A percentile compares a stretch with the other conserved stretches of the same genome.
These are phyloP conservation scores for Leptinotarsa juncta DNA, from an alignment of 2,888 invertebrate genomes.

Conservation along the genomic window DNA sequence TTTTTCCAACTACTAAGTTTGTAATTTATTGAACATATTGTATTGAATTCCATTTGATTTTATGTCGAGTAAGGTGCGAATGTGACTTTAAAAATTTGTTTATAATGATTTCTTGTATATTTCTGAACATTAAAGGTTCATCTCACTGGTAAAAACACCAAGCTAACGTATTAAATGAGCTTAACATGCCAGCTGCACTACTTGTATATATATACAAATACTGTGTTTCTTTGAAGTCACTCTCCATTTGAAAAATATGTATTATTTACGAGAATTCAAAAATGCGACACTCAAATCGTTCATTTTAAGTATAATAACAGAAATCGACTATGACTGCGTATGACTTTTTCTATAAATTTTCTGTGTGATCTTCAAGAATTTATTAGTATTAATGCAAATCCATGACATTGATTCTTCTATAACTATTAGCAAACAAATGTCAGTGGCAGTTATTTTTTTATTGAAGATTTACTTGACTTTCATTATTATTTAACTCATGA, in stretches of 20 bases:
- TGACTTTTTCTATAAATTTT: no score
- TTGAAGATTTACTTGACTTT: no score
- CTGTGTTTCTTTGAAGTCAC: conserved; percentile 45
- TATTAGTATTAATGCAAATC: no score
- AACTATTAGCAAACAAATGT: no score
- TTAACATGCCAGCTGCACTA: conserved; percentile 60
- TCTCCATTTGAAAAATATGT: background rate
- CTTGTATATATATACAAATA: conserved; percentile 40
- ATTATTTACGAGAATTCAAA: background rate
- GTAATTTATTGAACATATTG: conserved; percentile 29
- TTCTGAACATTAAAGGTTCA: conserved; percentile 58
- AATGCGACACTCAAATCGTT: background rate
- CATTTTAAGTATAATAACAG: background rate
- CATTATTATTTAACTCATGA: no score
- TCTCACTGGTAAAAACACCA: conserved; percentile 65
- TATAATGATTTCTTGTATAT: conserved; percentile 53
- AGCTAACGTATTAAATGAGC: conserved; percentile 61
- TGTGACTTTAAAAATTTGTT: conserved; percentile 37
- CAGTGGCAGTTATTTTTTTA: no score
- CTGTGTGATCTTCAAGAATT: no score
- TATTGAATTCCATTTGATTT: conserved; percentile 24
- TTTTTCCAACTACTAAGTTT: conserved; percentile 42
- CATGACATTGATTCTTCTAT: no score
- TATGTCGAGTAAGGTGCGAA: conserved; percentile 15
- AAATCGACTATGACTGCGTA: no score